phyloP scores from a whole-genome alignment of 2,797 vertebrate genomes.

The Cygnus olor region DNA sequence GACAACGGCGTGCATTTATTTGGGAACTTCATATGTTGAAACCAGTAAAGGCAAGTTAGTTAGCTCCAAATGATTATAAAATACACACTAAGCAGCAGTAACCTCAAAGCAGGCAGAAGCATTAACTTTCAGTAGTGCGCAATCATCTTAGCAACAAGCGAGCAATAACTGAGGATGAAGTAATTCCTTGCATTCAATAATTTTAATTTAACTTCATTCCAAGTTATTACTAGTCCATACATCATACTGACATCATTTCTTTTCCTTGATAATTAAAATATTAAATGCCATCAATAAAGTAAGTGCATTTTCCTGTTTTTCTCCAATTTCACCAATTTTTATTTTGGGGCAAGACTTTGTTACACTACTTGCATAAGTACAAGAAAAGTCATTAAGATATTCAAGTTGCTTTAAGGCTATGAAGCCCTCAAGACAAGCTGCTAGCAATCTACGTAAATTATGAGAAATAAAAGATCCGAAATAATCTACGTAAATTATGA shows the following conservation, averaged over 20 bases:
- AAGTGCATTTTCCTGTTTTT: not conserved
- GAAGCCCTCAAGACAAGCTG: not conserved
- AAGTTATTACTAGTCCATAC: not conserved
- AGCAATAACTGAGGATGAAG: not conserved
- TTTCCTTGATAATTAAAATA: slow-evolving; percentile 2
- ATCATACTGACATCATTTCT: not conserved
- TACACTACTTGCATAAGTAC: not conserved
- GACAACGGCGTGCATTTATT: not conserved
- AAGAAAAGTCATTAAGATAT: not conserved
- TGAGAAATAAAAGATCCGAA: not conserved
- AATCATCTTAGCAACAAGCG: not conserved
- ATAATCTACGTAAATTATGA: accelerated
- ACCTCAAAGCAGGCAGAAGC: not conserved
- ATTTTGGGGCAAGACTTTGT: not conserved
- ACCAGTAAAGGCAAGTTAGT: not conserved
- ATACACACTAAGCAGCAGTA: not conserved
- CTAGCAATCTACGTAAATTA: accelerated
- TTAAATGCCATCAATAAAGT: not conserved
- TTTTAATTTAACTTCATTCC: not conserved
- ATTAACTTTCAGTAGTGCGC: not conserved
- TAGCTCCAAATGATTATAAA: not conserved
- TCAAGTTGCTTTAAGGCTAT: not conserved
- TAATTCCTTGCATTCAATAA: not conserved
- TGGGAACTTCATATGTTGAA: not conserved
- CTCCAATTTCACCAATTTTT: not conserved